Evolutionary conservation across 1,140 invertebrate genomes (phyloP).

Genomic region (Saccostrea glomerata): DNA sequence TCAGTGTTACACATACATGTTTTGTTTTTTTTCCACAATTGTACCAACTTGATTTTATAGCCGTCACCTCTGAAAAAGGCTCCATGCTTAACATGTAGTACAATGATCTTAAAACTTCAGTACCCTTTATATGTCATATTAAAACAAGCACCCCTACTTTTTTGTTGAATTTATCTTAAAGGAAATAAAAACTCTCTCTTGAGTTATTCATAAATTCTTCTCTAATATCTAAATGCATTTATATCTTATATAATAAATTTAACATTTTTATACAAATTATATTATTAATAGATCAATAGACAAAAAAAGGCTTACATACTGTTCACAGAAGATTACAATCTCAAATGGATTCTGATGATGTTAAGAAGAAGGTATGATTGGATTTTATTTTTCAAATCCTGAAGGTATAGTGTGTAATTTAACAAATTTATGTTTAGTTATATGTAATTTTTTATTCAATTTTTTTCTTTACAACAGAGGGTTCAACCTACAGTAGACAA

Average conservation of each 20-base stretch:
- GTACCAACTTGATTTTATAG: no score
- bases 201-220: neutral
- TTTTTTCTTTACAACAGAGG: conserved; percentile 1
- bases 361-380: neutral
- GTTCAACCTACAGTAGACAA: conserved; percentile 5
- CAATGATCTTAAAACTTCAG: neutral
- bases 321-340: neutral
- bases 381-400: neutral
- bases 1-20: no score
- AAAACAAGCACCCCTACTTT: no score
- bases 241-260: no score
- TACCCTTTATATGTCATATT: neutral
- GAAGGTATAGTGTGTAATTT: neutral
- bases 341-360: neutral
- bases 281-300: neutral
- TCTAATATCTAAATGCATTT: no score
- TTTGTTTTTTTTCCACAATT: no score
- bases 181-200: neutral
- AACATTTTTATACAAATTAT: neutral
- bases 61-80: neutral
- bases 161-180: no score
- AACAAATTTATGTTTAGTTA: neutral
- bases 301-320: neutral
- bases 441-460: neutral
- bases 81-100: neutral